Conservation (phyloP, 2,888 invertebrate species). For the Acleris sparsana region DNA sequence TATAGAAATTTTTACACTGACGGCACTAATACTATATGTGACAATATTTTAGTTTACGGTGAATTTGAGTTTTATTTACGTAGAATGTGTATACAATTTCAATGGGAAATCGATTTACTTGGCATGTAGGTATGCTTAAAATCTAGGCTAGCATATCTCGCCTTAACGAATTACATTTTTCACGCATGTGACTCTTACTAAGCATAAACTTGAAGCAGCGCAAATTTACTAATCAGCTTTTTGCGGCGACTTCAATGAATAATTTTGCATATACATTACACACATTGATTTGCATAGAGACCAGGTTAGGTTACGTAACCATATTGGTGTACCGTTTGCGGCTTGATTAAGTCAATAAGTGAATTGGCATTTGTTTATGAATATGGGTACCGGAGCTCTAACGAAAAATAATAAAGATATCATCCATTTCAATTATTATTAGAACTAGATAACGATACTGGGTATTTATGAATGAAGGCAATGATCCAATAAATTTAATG, state of each 20-base stretch:
- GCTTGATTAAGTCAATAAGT: background rate
- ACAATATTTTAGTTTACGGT: too few relatives aligned
- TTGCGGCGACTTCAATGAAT: conserved; percentile 6
- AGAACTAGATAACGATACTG: conserved; percentile 6
- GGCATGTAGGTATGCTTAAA: background rate
- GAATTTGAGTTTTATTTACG: too few relatives aligned
- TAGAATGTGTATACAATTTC: too few relatives aligned
- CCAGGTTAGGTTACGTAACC: conserved; percentile 47
- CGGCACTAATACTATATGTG: conserved; percentile 41
- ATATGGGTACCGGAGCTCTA: background rate
- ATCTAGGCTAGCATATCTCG: background rate
- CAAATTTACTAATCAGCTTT: conserved; percentile 4
- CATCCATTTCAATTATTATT: conserved; percentile 12
- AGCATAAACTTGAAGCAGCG: background rate
- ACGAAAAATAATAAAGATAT: conserved; percentile 3
- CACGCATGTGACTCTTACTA: background rate
- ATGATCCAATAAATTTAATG: conserved; percentile 11
- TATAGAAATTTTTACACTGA: conserved; percentile 58
- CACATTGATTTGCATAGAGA: conserved; percentile 42
- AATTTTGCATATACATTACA: conserved; percentile 32
- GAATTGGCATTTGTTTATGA: background rate
- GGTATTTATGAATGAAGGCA: conserved; percentile 1
- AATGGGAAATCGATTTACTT: too few relatives aligned
- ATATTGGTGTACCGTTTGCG: conserved; percentile 42
- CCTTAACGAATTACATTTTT: background rate